Evolutionary conservation across 2,797 vertebrate species (phyloP), one percentile per base, ranked within the genome.

Genomic region (Rhinichthys osculus): DNA sequence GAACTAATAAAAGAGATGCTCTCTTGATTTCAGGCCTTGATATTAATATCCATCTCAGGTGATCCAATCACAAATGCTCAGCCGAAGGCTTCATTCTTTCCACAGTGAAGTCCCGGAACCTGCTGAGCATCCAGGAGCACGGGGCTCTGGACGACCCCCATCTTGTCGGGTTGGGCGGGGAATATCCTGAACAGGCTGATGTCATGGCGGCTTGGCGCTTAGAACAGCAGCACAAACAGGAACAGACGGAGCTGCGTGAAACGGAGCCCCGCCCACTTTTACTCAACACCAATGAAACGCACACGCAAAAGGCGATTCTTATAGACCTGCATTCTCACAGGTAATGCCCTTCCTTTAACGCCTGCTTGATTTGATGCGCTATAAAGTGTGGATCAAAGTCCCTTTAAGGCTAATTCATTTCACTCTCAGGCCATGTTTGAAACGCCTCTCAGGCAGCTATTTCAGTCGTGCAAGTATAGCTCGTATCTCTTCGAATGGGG

Each of bases 41-140:
- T 67, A 80, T 80, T 67, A 80, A 81, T 69, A 81, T 81, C 78
- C 42, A 33, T 66, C 9, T 50, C 78, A 67, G 78, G 47, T 54
- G 73, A 35, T 13, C 33, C 30, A 21, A 33, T 78, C 23, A 59
- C 52, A 64, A 47, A 66, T 30, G 59, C 42, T 80, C n/a, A 66
- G 38, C 59, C 6, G 10, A 54, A 35, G 50, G 33, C 30, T 52
- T 69, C 10, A 11, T 81, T 86, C 83, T 81, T 50, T 52, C 27
- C 23, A 27, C 84, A 99, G 98, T 99, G 85, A 97, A 97, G 88
- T 99, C 98, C 70, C 96, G 98, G 88, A 98, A 91, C 93, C 95
- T 99, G 86, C 91, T 99, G 47, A 96, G 96, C 77, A 96, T 97
- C 5, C 96, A 98, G 54, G 97, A 97, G 30, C 92, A 93, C 30